Base-by-base conservation (phyloP, 2,888 invertebrate species). In the Tetragonisca angustula region DNA sequence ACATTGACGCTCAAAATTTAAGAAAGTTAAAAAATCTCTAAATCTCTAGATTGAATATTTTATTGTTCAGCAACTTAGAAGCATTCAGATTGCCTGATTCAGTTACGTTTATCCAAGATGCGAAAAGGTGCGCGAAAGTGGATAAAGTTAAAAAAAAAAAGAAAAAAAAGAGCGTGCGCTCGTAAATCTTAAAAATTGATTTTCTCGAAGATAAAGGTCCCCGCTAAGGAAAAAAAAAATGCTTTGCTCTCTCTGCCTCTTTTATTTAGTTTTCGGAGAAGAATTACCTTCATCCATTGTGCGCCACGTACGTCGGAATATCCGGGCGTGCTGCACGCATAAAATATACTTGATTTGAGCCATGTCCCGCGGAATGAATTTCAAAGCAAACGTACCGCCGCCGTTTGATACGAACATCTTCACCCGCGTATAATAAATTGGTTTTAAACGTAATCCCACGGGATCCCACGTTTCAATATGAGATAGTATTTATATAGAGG, bases 271-370 rank as follows among this genome's bases (percentile, higher is more conserved):
- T 72, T 49, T 15, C n/a, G n/a, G 1, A 24, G 11, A 6, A 21
- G 27, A 61, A 61, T 61, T 61, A 72, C 13, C 19, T 15, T 61
- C 27, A 1, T 72, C 15, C 21, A 17, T 19, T 21, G 43, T 15
- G 21, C 13, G 27, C 13, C 72, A 71, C 59, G 36, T 59, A 43
- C 43, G 43, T 59, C 24, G 27, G 19, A 59, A 43, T 24, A 59
- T 24, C 24, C 43, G 43, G 43, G 24, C 36, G 19, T 24, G 21
- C 32, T 2, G 27, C 13, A 36, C 24, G 43, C 19, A 43, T 61
- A 61, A 61, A 72, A 61, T 61, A n/a, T 61, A 61, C 21, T 72
- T 61, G 27, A 72, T 61, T 27, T 4, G 72, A 49, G 27, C 43
- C 49, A 24, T 21, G 49, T 72, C 27, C 27, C 21, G n/a, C 17